Percentiles rank a stretch among this genome's conserved stretches.
phyloP scores from a whole-genome alignment of 2,888 invertebrate species.

The Pimpla rufipes region DNA sequence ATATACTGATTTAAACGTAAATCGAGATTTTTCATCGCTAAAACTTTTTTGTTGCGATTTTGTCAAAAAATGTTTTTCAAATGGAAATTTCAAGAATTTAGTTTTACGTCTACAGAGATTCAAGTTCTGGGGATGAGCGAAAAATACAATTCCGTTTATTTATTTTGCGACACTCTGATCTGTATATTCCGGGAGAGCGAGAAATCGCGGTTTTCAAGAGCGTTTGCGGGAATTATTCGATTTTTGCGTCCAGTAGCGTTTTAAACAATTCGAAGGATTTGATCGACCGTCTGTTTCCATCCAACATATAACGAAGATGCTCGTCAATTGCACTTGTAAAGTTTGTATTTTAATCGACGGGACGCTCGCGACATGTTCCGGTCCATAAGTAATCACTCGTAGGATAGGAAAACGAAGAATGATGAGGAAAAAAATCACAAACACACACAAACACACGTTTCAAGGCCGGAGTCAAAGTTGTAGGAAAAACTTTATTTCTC shows the following conservation, averaged over 20 bases:
- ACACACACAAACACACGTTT: conserved; percentile 20
- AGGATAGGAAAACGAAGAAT: conserved; percentile 37
- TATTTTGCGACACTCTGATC: background rate
- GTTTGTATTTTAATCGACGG: conserved; percentile 67
- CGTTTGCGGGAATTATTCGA: conserved; percentile 61
- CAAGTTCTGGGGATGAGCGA: background rate
- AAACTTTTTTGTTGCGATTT: too few species aligned
- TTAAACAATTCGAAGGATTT: conserved; percentile 65
- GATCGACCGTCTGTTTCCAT: conserved; percentile 68
- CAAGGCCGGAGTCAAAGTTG: conserved; percentile 31
- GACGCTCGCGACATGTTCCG: conserved; percentile 43
- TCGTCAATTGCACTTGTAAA: conserved; percentile 71
- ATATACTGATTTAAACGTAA: too few species aligned
- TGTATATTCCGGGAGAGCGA: conserved; percentile 50
- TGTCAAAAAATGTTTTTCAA: too few species aligned
- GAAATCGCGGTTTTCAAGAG: conserved; percentile 38
- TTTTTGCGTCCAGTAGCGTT: conserved; percentile 69
- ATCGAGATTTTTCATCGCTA: too few species aligned
- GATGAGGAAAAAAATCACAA: conserved; percentile 6
- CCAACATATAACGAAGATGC: conserved; percentile 68
- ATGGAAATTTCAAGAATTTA: too few species aligned
- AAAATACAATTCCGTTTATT: conserved; percentile 34
- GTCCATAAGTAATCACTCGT: conserved; percentile 49
- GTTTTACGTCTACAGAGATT: too few species aligned
- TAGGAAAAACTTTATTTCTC: conserved; percentile 59